A percentile compares a stretch with the other conserved stretches of the same genome.
Conservation (phyloP, 1,140 invertebrate species). For the Hesperophylax magnus region DNA sequence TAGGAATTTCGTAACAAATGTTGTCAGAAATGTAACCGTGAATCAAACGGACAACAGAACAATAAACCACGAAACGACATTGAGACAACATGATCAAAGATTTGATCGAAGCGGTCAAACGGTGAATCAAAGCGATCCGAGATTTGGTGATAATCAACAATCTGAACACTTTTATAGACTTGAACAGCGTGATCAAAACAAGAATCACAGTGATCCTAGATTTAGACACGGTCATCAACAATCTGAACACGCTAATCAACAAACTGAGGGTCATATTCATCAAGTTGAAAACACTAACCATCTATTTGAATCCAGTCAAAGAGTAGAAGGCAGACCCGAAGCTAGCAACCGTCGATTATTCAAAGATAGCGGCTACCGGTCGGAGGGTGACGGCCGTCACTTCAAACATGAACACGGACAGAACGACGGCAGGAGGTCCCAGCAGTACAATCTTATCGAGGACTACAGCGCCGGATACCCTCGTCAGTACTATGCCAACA, state of each 20-base stretch:
- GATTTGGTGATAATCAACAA: too few species aligned
- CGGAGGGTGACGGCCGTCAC: constrained; percentile 20
- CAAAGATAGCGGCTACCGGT: not conserved
- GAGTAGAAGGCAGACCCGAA: too few species aligned
- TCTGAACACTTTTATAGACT: too few species aligned
- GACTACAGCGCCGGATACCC: constrained; percentile 66
- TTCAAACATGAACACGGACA: constrained; percentile 45
- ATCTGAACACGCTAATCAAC: too few species aligned
- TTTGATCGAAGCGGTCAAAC: not conserved
- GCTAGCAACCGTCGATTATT: too few species aligned
- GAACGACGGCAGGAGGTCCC: constrained; percentile 47
- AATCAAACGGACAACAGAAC: constrained; percentile 26
- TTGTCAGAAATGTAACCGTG: constrained; percentile 61
- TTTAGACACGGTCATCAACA: too few species aligned
- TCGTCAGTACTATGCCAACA: constrained; percentile 68
- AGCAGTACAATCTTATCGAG: constrained; percentile 62
- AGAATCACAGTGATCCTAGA: too few species aligned
- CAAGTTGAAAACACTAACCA: too few species aligned
- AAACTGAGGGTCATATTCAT: too few species aligned
- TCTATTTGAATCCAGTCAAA: too few species aligned
- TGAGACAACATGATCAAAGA: not conserved
- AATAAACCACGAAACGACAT: not conserved
- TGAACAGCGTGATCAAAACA: too few species aligned
- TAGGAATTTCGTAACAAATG: constrained; percentile 61
- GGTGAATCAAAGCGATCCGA: too few species aligned